These are phyloP conservation scores for Sarcophilus harrisii DNA, from an alignment of 2,797 vertebrate genomes.

Conservation along the genomic window DNA sequence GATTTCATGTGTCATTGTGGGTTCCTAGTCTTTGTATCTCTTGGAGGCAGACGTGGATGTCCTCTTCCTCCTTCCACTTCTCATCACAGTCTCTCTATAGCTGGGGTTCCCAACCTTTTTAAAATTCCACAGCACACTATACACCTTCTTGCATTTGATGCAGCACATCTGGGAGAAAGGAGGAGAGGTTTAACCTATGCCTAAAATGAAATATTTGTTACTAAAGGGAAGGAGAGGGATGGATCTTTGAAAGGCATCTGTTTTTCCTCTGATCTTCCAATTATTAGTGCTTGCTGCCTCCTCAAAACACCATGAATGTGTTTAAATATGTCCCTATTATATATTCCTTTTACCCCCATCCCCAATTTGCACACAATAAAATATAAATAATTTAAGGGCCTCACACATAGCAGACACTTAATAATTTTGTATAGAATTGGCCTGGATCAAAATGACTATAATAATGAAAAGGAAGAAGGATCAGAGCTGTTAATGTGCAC, in stretches of 20 bases:
- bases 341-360: not conserved
- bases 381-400: not conserved
- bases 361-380: not conserved
- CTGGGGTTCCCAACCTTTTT: not conserved
- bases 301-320: not conserved
- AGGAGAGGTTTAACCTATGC: not conserved
- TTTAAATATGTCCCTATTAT: not conserved
- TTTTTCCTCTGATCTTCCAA: not conserved
- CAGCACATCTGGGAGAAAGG: not conserved
- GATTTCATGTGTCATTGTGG: not conserved
- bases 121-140: not conserved
- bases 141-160: not conserved
- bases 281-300: not conserved
- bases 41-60: not conserved
- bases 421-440: not conserved
- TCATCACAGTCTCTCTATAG: slow-evolving; percentile 7
- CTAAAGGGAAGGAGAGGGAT: not conserved
- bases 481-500: not conserved
- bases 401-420: not conserved
- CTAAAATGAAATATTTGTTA: not conserved
- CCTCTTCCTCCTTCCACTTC: slow-evolving; percentile 6
- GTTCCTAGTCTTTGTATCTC: not conserved
- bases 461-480: not conserved
- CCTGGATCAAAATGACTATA: not conserved
- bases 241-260: not conserved